phyloP scores from a whole-genome alignment of 2,797 vertebrate genomes.

The Anguilla megastoma region DNA sequence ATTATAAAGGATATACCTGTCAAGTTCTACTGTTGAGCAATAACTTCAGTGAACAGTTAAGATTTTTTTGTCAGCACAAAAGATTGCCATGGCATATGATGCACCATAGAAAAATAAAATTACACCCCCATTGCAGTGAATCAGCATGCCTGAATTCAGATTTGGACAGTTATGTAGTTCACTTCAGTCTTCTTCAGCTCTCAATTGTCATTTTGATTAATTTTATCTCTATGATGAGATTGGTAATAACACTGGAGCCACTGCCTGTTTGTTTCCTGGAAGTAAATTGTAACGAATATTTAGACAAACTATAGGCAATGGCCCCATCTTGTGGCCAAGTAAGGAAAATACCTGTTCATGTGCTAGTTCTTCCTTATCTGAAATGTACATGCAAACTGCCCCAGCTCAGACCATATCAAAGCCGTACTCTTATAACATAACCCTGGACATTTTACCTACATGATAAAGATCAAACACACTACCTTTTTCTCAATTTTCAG shows the following conservation, averaged over 20 bases:
- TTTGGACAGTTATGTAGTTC: no score
- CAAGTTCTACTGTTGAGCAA: no score
- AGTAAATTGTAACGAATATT: neutral
- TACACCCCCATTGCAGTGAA: no score
- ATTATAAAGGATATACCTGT: no score
- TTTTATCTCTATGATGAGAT: no score
- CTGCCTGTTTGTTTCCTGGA: neutral
- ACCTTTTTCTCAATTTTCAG: neutral
- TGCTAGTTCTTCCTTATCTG: neutral
- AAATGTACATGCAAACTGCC: neutral
- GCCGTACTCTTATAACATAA: neutral
- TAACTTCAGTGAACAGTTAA: no score
- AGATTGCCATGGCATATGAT: no score
- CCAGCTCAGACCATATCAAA: neutral
- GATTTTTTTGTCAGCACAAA: no score
- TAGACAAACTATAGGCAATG: neutral
- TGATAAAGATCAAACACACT: neutral
- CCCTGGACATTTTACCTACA: neutral
- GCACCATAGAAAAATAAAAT: no score
- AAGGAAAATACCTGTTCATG: neutral
- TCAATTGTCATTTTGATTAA: no score
- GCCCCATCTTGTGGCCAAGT: conserved; percentile 24
- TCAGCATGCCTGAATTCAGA: no score
- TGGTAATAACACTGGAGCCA: neutral
- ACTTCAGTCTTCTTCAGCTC: no score